phyloP scores from a whole-genome alignment of 2,113 vertebrate species.

The Sisor rabdophorus region DNA sequence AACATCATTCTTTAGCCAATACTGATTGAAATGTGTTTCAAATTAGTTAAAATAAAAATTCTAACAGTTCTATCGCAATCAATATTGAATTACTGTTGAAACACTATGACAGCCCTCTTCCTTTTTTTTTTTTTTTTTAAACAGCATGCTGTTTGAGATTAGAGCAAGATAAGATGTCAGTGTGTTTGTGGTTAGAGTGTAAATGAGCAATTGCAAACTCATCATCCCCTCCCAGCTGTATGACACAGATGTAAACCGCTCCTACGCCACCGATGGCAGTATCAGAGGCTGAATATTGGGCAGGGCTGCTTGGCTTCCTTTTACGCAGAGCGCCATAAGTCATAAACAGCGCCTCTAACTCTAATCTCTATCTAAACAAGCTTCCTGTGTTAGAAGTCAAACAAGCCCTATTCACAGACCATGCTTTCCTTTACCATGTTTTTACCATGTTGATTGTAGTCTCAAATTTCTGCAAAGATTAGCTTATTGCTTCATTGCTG shows the following conservation, averaged over 20 bases:
- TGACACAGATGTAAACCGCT: slow-evolving; percentile 8
- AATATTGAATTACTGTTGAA: too few species aligned
- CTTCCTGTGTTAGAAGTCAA: slow-evolving; percentile 36
- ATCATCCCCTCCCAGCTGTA: slow-evolving; percentile 1
- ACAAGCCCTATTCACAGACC: not conserved
- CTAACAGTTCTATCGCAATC: too few species aligned
- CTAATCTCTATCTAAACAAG: slow-evolving; percentile 48
- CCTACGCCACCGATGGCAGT: not conserved
- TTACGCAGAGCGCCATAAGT: slow-evolving; percentile 33
- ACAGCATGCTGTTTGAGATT: not conserved
- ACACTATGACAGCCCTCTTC: not conserved
- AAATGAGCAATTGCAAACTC: not conserved
- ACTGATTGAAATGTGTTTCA: too few species aligned
- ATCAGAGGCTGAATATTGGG: slow-evolving; percentile 32
- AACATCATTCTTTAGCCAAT: too few species aligned
- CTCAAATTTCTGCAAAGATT: too few species aligned
- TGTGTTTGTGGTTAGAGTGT: slow-evolving; percentile 16
- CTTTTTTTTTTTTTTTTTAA: not conserved
- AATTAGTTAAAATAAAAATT: too few species aligned
- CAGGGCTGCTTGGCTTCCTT: slow-evolving; percentile 45
- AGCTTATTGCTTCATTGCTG: too few species aligned
- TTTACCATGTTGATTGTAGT: not conserved
- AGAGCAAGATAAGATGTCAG: not conserved
- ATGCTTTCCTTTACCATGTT: not conserved
- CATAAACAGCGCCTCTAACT: slow-evolving; percentile 25